phyloP scores from a whole-genome alignment of 2,888 invertebrate genomes.

The Halictus quadricinctus region DNA sequence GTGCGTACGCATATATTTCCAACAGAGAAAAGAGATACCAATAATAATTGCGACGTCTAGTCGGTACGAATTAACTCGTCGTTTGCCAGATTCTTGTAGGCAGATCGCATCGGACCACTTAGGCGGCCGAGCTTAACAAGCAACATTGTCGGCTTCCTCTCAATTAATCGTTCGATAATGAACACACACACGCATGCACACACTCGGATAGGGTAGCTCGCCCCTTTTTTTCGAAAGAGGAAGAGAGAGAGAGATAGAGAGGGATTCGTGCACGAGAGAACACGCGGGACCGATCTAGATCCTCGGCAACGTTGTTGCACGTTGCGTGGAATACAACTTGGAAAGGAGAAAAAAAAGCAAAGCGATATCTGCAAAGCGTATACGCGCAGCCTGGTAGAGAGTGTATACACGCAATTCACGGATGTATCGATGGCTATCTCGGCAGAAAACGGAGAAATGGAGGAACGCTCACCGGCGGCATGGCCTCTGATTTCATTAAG shows the following conservation, averaged over 20 bases:
- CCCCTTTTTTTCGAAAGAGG: background rate
- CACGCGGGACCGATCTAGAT: conserved; percentile 23
- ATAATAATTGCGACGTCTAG: background rate
- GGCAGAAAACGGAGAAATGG: background rate
- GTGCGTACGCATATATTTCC: background rate
- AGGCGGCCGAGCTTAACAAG: background rate
- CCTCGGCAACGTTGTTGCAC: background rate
- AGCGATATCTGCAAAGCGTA: conserved; percentile 13
- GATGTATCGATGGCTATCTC: conserved; percentile 50
- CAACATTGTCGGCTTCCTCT: background rate
- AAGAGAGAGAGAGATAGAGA: background rate
- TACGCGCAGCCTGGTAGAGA: conserved; percentile 15
- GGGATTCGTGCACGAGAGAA: conserved; percentile 4
- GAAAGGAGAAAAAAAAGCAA: background rate
- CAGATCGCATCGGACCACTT: background rate
- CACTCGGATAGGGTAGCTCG: background rate
- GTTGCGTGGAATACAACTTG: background rate
- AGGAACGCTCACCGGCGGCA: conserved; percentile 22
- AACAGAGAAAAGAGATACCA: background rate
- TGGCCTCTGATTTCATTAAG: conserved; percentile 48
- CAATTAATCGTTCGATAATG: conserved; percentile 26
- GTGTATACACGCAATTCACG: conserved; percentile 45
- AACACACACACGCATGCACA: background rate
- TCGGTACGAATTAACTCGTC: background rate
- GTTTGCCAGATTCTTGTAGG: background rate